These are phyloP conservation scores for Eupristina koningsbergeri DNA, from an alignment of 1,140 invertebrate genomes.

Conservation along the genomic window DNA sequence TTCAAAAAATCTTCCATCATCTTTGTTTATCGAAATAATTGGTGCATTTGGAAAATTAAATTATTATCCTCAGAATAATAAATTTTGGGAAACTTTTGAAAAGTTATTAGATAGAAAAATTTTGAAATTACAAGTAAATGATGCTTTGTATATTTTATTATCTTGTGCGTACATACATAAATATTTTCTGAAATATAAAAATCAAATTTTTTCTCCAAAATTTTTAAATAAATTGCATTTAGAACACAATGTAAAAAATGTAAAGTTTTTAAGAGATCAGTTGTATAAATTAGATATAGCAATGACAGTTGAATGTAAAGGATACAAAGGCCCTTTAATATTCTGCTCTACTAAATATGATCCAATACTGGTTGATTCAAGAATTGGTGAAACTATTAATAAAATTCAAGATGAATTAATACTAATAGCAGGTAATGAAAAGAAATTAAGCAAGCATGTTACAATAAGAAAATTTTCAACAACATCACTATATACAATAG, in stretches of 20 bases:
- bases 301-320: constrained; percentile 78
- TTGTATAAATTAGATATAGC: constrained; percentile 78
- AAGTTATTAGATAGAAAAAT: constrained; percentile 76
- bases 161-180: constrained; percentile 79
- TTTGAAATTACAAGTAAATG: constrained; percentile 75
- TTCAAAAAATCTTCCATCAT: constrained; percentile 71
- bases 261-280: constrained; percentile 69
- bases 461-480: constrained; percentile 74
- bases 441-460: constrained; percentile 72
- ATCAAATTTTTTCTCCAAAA: constrained; percentile 77
- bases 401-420: constrained; percentile 71
- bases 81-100: constrained; percentile 78
- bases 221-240: constrained; percentile 77
- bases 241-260: constrained; percentile 57
- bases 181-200: constrained; percentile 78
- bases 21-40: constrained; percentile 76
- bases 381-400: constrained; percentile 74
- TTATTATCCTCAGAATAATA: constrained; percentile 74
- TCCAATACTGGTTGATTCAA: constrained; percentile 69
- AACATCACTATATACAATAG: constrained; percentile 77
- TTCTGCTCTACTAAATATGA: constrained; percentile 60
- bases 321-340: constrained; percentile 77
- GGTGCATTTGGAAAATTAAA: constrained; percentile 78
- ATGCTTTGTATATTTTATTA: constrained; percentile 77
- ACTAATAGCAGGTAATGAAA: constrained; percentile 66